Base-by-base conservation (phyloP, 2,797 vertebrate genomes). In the Schizopygopsis pylzovi region DNA sequence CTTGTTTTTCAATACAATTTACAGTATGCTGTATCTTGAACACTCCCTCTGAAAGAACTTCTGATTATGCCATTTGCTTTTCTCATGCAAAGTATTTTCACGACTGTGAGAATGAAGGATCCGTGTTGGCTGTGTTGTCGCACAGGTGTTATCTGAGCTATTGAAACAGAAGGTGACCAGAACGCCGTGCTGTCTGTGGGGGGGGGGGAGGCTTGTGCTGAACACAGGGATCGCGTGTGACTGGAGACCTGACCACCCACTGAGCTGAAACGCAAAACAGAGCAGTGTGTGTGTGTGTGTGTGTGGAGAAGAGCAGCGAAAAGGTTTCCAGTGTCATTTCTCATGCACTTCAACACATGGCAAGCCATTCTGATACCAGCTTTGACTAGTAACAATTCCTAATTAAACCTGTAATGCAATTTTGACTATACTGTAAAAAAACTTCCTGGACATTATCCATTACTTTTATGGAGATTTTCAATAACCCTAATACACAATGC, bases 211-310 rank as follows among this genome's bases (percentile, higher is more conserved):
- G 78, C 28, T 45, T 81, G 77, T 28, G 20, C 87, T 85, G 76
- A 85, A 81, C 83, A 86, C 85, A 89, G 88, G 91, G 87, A 92
- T 92, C 65, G 89, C 82, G 79, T 93, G 90, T 89, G 90, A 90
- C 73, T 86, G 78, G 79, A 87, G 67, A 87, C 83, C 61, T 8
- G 39, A 84, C 93, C 93, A 94, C 94, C 93, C 92, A 93, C 90
- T 37, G 39, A 91, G 93, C 92, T 92, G 85, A 92, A 91, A 91
- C 86, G 85, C 86, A 86, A 86, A 41, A 76, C 84, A 70, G 73
- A 49, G 63, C 20, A 8, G 52, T 81, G 77, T 81, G 33, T 33
- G 33, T 33, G 79, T 87, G 82, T 88, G 80, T 85, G 85, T 86
- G 28, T 33, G 28, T 49, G 82, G 59, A 67, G 91, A 90, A 87